Evolutionary conservation across 2,797 vertebrate genomes (phyloP).

Genomic region (Chelidonichthys spinosus): DNA sequence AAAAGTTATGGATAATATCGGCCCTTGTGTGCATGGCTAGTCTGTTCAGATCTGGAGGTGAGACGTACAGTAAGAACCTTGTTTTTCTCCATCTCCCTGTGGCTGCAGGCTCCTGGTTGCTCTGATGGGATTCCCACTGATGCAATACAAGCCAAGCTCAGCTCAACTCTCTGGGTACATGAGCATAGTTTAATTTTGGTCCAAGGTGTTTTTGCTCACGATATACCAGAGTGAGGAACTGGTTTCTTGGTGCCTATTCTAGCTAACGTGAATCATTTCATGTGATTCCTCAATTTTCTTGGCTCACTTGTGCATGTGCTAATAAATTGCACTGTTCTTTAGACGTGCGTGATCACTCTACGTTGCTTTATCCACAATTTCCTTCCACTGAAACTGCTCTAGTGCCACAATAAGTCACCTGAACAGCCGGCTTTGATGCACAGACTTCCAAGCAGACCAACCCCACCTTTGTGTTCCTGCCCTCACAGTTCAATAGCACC

Average conservation of each 20-base stretch:
- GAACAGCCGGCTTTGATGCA: slow-evolving; percentile 17
- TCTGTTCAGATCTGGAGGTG: slow-evolving; percentile 3
- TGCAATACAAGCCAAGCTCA: slow-evolving; percentile 75
- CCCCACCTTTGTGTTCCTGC: slow-evolving; percentile 49
- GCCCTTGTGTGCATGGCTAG: background rate
- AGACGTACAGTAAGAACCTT: slow-evolving; percentile 14
- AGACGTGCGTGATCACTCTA: too few species aligned
- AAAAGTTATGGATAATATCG: background rate
- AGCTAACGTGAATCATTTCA: background rate
- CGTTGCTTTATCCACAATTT: background rate
- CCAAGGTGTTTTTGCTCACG: slow-evolving; percentile 30
- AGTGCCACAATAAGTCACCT: background rate
- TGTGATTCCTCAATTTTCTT: background rate
- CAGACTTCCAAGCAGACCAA: slow-evolving; percentile 24
- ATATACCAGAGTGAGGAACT: background rate
- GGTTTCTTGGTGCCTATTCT: slow-evolving; percentile 1
- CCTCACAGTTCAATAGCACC: slow-evolving; percentile 67
- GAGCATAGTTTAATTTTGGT: slow-evolving; percentile 31
- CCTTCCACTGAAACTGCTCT: background rate
- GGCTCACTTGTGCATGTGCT: too few species aligned
- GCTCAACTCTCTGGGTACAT: slow-evolving; percentile 57
- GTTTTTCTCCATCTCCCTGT: slow-evolving; percentile 52
- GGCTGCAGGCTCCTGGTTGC: slow-evolving; percentile 68
- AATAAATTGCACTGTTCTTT: too few species aligned
- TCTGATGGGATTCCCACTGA: slow-evolving; percentile 75